Conservation (phyloP, 2,797 vertebrate genomes). For the Luscinia megarhynchos region DNA sequence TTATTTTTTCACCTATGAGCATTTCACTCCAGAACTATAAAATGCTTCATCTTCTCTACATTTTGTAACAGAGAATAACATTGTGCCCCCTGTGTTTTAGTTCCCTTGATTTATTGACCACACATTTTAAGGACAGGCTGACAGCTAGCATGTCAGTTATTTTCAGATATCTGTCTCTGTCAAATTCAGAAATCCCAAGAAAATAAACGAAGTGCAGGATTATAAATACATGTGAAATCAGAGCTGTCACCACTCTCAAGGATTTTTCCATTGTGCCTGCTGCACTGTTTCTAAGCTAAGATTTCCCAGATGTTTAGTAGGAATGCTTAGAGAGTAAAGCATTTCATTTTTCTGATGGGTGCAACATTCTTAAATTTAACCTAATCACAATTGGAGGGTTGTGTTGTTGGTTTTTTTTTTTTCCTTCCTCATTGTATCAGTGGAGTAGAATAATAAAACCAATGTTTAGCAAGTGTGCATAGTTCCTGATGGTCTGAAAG, state of each 20-base stretch:
- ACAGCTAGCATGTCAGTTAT: conserved; percentile 64
- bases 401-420: neutral
- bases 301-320: conserved; percentile 65
- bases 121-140: conserved; percentile 58
- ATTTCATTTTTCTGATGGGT: conserved; percentile 24
- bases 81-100: conserved; percentile 33
- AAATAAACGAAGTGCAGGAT: conserved; percentile 52
- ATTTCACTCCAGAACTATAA: conserved; percentile 50
- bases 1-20: conserved; percentile 42
- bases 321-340: conserved; percentile 37
- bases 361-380: conserved; percentile 10
- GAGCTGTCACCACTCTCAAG: conserved; percentile 65
- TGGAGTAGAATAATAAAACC: neutral
- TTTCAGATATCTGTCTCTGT: conserved; percentile 66
- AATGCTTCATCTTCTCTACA: conserved; percentile 42
- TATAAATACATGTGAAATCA: conserved; percentile 69
- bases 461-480: neutral
- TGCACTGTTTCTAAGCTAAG: conserved; percentile 56
- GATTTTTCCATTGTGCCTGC: conserved; percentile 66
- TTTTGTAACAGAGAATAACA: conserved; percentile 32
- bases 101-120: conserved; percentile 55
- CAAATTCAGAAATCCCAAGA: conserved; percentile 64
- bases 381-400: neutral
- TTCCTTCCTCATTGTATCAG: accelerated
- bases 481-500: neutral